phyloP scores from a whole-genome alignment of 1,140 invertebrate genomes.

The Papilio machaon region DNA sequence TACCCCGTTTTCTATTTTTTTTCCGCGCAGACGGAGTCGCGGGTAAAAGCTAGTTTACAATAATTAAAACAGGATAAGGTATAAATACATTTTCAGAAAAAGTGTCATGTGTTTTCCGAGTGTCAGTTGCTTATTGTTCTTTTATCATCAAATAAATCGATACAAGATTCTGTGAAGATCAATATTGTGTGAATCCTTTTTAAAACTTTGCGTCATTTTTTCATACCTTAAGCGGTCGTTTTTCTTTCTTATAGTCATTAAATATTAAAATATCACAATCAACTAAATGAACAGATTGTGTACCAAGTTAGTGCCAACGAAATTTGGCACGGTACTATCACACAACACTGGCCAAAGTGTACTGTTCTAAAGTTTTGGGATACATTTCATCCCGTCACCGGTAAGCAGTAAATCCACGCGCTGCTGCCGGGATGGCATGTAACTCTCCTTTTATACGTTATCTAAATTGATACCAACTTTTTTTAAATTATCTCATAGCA shows the following conservation, averaged over 20 bases:
- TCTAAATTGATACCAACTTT: not conserved
- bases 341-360: conserved; percentile 17
- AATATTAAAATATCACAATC: conserved; percentile 20
- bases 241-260: not conserved
- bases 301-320: conserved; percentile 24
- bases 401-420: conserved; percentile 4
- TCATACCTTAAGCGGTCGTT: not conserved
- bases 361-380: conserved; percentile 19
- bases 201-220: not conserved
- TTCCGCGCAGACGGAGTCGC: too few relatives aligned
- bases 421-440: not conserved
- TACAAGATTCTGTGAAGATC: too few relatives aligned
- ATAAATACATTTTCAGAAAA: too few relatives aligned
- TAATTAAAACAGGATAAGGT: too few relatives aligned
- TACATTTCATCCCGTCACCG: conserved; percentile 25
- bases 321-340: conserved; percentile 24
- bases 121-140: too few relatives aligned
- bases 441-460: not conserved
- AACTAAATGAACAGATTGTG: conserved; percentile 29
- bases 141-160: too few relatives aligned
- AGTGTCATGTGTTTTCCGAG: too few relatives aligned
- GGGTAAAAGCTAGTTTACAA: too few relatives aligned
- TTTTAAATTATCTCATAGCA: not conserved
- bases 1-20: too few relatives aligned
- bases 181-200: too few relatives aligned